A percentile compares a stretch with the other conserved stretches of the same genome.
Evolutionary conservation across 2,113 vertebrate species (phyloP).

Genomic region (Eurypyga helias): DNA sequence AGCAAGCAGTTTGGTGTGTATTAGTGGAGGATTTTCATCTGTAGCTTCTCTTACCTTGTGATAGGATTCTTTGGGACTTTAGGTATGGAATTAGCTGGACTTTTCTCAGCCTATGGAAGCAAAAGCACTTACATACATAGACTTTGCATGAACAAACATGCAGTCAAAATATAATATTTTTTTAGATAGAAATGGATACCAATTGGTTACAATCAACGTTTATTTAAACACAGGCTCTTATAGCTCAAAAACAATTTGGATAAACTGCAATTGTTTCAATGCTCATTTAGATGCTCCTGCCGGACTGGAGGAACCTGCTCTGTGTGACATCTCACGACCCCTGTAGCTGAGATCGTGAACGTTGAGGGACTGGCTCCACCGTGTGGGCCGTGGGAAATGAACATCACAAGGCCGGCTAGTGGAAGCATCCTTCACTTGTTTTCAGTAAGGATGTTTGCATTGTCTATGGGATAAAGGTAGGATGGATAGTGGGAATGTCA

Average conservation of each 20-base stretch:
- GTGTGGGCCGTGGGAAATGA: neutral
- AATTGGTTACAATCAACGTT: neutral
- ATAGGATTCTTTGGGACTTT: neutral
- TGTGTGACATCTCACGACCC: neutral
- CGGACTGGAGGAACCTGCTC: neutral
- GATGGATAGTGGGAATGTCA: neutral
- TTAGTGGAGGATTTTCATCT: neutral
- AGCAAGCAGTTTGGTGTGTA: neutral
- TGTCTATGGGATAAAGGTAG: neutral
- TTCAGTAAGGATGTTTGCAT: neutral
- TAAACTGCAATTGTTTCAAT: neutral
- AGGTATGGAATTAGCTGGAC: neutral
- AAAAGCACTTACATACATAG: neutral
- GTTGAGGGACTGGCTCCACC: slow-evolving; percentile 47
- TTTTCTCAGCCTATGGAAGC: neutral
- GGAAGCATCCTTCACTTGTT: neutral
- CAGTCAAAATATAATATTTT: neutral
- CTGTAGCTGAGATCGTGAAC: neutral
- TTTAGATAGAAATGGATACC: neutral
- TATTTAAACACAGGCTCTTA: neutral
- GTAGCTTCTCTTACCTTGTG: neutral
- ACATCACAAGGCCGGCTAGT: neutral
- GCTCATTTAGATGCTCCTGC: neutral
- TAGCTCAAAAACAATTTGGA: neutral
- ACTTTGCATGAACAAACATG: neutral